phyloP scores from a whole-genome alignment of 2,797 vertebrate species.

The Pipistrellus pipistrellus region DNA sequence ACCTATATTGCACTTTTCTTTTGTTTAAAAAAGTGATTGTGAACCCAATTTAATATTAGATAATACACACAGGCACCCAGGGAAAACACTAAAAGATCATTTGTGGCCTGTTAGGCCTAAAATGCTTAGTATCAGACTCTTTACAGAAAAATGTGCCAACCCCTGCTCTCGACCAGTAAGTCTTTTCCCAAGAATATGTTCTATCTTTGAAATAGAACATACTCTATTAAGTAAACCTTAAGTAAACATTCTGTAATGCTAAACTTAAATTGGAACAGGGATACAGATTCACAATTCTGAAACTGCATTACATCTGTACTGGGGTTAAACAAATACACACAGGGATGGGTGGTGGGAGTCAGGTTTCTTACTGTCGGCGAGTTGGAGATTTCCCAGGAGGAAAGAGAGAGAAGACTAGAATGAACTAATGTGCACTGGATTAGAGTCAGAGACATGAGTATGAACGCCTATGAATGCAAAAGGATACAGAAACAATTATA shows the following conservation, averaged over 20 bases:
- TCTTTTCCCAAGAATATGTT: slow-evolving; percentile 20
- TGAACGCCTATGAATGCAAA: neutral
- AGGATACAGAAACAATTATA: neutral
- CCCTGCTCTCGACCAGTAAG: neutral
- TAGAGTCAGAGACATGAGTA: neutral
- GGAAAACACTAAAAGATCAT: neutral
- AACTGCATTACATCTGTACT: neutral
- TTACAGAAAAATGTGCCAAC: neutral
- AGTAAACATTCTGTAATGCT: neutral
- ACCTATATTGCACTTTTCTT: neutral
- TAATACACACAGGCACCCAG: neutral
- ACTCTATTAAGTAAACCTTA: neutral
- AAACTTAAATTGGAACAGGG: neutral
- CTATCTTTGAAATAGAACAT: slow-evolving; percentile 22
- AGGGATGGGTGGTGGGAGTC: neutral
- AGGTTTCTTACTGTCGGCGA: neutral
- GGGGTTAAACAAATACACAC: neutral
- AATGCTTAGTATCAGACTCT: neutral
- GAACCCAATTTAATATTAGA: neutral
- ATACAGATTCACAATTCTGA: neutral
- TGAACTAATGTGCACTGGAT: neutral
- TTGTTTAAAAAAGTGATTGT: slow-evolving; percentile 10
- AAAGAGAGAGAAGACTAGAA: neutral
- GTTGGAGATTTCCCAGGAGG: neutral
- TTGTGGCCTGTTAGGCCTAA: neutral